Base-by-base conservation (phyloP, 2,888 invertebrate species). In the Epinotia brunnichana region DNA sequence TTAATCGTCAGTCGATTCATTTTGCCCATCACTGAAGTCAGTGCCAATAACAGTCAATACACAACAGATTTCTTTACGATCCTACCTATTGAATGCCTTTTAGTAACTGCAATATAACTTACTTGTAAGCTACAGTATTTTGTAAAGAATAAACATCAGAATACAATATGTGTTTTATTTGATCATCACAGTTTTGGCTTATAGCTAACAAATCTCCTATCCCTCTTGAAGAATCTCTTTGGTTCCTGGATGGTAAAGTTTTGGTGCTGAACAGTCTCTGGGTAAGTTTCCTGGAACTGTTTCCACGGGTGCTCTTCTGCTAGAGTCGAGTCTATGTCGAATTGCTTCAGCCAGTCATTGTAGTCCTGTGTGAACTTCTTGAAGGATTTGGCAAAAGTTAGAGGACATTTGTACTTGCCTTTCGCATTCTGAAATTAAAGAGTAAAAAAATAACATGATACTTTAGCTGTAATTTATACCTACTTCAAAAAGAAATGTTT, bases 281-380 rank as follows among this genome's bases (percentile, higher is more conserved):
- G 91, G 72, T 89, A 87, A 29, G 82, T 78, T 75, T 87, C 85
- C 79, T 91, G 91, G 78, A 94, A 96, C 76, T 96, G 96, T 60
- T 94, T 87, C 95, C 96, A 96, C 3, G 96, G 96, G 80, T 95
- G 94, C 75, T 93, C 91, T 60, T 80, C 76, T 78, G 85, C 83
- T 59, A 90, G 77, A 3, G 82, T 85, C 67, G 92, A 87, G 73
- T 93, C 90, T 61, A 91, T 79, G 79, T 94, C 84, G 10, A 94
- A 82, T 11, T 90, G 83, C 70, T 85, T 86, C 44, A 92, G 77
- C 93, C 92, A 93, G 17, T 79, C 81, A 3, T 76, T 82, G 76
- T 92, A 93, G 48, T 77, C 76, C 41, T 77, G 81, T 78, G 86
- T 69, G 87, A 83, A 88, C 82, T 87, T 81, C 77, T 85, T 78